Evolutionary conservation across 2,113 vertebrate species (phyloP), one percentile per base, ranked within the genome.

Genomic region (Oceanodroma tethys): DNA sequence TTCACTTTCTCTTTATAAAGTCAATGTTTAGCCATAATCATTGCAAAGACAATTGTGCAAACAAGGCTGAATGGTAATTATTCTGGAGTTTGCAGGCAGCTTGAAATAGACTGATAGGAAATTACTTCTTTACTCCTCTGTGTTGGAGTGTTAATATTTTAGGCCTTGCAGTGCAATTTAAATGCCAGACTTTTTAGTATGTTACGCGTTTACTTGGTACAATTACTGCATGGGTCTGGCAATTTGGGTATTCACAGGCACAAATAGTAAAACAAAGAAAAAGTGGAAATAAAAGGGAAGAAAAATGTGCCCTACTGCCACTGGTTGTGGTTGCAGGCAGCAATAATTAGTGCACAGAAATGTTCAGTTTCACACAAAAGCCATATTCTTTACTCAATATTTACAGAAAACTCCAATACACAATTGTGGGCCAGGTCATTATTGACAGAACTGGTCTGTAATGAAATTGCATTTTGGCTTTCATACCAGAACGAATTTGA

Each of bases 391-490:
- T 60, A 53, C 43, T 81, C 76, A 60, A 2, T 93, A 89, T 53
- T 89, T 95, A 42, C 73, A 72, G 52, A 85, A 58, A 80, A 48
- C 58, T 93, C 45, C 32, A 58, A 36, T 48, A 63, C 20, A 71
- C 36, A 60, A 6, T 12, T 21, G 25, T 56, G 50, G 48, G 52
- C 70, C 59, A 91, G 91, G 93, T 48, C 70, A 59, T 94, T 94
- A 85, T 82, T 65, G 86, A 56, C 76, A 83, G 80, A 86, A 43
- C 38, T 23, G 52, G 23, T 81, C 72, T 9, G 4, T 56, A 91
- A 93, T 43, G 58, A 91, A 95, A 84, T 58, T 65, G 65, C 78
- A 29, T 75, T 97, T 91, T 94, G 89, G 89, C 86, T 94, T 91
- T 70, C 53, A 42, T 72, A 81, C 43, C 52, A 71, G 91, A 81